These are phyloP conservation scores for Drosophila leontia DNA, from an alignment of 1,140 invertebrate species.

Conservation along the genomic window DNA sequence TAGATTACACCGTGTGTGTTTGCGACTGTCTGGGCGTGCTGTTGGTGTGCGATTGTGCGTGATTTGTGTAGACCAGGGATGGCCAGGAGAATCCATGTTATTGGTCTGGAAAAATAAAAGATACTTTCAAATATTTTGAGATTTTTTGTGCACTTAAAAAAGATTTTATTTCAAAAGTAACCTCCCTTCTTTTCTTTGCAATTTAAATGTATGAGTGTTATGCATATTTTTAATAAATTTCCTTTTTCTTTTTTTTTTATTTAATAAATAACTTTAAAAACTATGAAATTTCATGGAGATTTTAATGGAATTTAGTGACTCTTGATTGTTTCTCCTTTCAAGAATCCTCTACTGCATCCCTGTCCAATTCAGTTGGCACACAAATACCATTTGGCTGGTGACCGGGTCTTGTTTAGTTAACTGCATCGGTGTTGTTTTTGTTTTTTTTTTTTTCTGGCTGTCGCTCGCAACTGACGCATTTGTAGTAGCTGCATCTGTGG, in stretches of 20 bases:
- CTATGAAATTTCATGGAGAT: no score
- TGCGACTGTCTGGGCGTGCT: constrained; percentile 43
- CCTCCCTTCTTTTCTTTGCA: no score
- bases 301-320: not conserved
- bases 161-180: no score
- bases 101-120: no score
- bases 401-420: constrained; percentile 60
- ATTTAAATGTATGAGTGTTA: not conserved
- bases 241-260: not conserved
- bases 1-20: constrained; percentile 56
- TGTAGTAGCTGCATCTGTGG: constrained; percentile 29
- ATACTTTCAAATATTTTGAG: not conserved
- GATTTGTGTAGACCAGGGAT: constrained; percentile 38
- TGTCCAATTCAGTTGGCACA: constrained; percentile 19
- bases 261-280: no score
- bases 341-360: constrained; percentile 16
- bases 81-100: not conserved
- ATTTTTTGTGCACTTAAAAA: not conserved
- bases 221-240: not conserved
- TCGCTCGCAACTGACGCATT: constrained; percentile 39
- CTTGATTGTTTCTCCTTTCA: not conserved
- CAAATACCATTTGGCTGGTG: constrained; percentile 28
- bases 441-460: constrained; percentile 11
- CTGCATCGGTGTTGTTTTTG: constrained; percentile 49
- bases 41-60: constrained; percentile 44